Conservation (phyloP, 2,113 vertebrate genomes). For the Oenanthe melanoleuca region DNA sequence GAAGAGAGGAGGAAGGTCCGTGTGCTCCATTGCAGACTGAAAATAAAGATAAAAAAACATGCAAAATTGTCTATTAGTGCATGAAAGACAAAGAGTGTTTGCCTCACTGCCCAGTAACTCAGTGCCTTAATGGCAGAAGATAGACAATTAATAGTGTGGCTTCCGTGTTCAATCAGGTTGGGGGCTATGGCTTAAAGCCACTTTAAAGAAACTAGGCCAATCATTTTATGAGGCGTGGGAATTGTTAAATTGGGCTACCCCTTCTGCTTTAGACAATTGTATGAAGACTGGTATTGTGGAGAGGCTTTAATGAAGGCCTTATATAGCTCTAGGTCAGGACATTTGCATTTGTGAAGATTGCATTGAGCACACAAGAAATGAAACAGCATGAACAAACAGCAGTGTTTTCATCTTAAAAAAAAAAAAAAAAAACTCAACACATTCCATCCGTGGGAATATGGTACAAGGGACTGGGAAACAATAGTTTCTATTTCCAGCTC, state of each 20-base stretch:
- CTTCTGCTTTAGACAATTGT: conserved; percentile 26
- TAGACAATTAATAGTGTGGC: conserved; percentile 18
- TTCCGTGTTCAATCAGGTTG: conserved; percentile 5
- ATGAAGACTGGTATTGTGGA: conserved; percentile 6
- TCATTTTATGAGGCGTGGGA: conserved; percentile 46
- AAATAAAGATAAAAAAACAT: neutral
- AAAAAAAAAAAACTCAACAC: neutral
- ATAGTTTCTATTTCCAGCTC: conserved; percentile 60
- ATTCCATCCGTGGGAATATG: conserved; percentile 44
- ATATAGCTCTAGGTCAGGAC: conserved; percentile 38
- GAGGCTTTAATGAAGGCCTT: conserved; percentile 48
- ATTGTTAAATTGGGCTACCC: conserved; percentile 40
- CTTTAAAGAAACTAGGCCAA: conserved; percentile 59
- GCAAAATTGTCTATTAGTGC: neutral
- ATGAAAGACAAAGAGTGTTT: neutral
- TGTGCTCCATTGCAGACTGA: neutral
- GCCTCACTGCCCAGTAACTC: conserved; percentile 8
- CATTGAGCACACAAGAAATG: conserved; percentile 3
- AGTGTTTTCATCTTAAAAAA: conserved; percentile 28
- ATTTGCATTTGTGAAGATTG: conserved; percentile 63
- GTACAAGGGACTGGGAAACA: conserved; percentile 33
- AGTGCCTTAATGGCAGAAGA: neutral
- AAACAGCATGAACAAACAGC: conserved; percentile 31
- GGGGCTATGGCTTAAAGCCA: conserved; percentile 35
- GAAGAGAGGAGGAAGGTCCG: neutral